Percentiles rank a stretch among this genome's conserved stretches.
phyloP scores from a whole-genome alignment of 2,113 vertebrate genomes.

The mouse (Mus musculus) region GRCm39 chrX:145296001-145296500 shows the following conservation, averaged over 20 bases:
- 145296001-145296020: background rate
- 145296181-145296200: background rate
- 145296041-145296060: background rate
- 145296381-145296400: background rate
- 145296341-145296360: background rate
- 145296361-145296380: background rate
- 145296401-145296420: background rate
- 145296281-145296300: background rate
- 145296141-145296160: background rate
- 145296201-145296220: slow-evolving; percentile 9
- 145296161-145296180: background rate
- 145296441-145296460: background rate
- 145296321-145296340: background rate
- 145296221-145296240: background rate
- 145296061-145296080: background rate
- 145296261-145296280: background rate
- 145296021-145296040: background rate
- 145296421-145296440: background rate
- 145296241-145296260: background rate
- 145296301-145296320: background rate
- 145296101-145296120: background rate
- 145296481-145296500: background rate
- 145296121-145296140: background rate
- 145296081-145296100: background rate
- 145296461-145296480: background rate